A percentile compares a stretch with the other conserved stretches of the same genome.
These are phyloP conservation scores for Odontophorus gujanensis DNA, from an alignment of 2,113 vertebrate genomes.

Conservation along the genomic window DNA sequence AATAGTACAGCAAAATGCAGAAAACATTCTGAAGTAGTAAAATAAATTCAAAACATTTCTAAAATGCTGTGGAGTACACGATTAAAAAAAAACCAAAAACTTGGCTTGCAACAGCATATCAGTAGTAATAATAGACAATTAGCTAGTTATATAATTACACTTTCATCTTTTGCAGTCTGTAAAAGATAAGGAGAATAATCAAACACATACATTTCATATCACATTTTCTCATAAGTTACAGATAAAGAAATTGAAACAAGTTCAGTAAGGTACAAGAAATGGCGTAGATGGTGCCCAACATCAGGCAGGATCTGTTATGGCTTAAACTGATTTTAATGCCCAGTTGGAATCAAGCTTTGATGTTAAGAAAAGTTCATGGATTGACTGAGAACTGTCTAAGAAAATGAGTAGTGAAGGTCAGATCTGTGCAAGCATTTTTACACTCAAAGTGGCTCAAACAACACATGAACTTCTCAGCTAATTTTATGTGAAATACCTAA, in stretches of 20 bases:
- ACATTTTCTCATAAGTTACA: background rate
- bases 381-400: slow-evolving; percentile 50
- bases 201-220: background rate
- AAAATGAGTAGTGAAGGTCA: slow-evolving; percentile 38
- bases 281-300: background rate
- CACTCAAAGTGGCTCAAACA: background rate
- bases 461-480: slow-evolving; percentile 13
- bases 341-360: slow-evolving; percentile 59
- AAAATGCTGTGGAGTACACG: background rate
- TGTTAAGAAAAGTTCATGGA: slow-evolving; percentile 54
- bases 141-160: background rate
- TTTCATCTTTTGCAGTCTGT: background rate
- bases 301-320: slow-evolving; percentile 1
- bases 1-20: background rate
- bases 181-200: background rate
- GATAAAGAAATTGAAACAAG: background rate
- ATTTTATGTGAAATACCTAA: background rate
- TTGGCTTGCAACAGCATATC: background rate
- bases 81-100: background rate
- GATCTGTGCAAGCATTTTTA: slow-evolving; percentile 5
- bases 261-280: background rate
- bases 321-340: slow-evolving; percentile 48
- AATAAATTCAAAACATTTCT: background rate
- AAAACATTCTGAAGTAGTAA: background rate
- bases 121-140: background rate